phyloP scores from a whole-genome alignment of 2,113 vertebrate species.

The Phrynocephalus versicolor region DNA sequence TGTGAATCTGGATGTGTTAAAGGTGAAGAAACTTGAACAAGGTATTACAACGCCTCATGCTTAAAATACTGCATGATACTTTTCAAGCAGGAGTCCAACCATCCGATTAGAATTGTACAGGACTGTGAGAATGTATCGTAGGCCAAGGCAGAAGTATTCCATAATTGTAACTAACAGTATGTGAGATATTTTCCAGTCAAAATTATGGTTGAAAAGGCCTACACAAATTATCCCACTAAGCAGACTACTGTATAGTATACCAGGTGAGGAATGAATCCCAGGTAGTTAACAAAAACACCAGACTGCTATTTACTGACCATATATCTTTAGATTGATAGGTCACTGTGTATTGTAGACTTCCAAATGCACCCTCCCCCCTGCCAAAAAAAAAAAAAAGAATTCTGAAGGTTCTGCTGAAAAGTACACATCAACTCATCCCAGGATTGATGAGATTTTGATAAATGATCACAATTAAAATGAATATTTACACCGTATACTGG shows the following conservation, averaged over 20 bases:
- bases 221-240: not conserved
- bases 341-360: not conserved
- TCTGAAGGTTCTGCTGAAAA: not conserved
- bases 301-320: conserved; percentile 27
- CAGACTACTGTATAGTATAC: too few relatives aligned
- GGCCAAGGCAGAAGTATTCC: not conserved
- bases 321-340: not conserved
- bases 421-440: too few relatives aligned
- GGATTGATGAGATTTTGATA: too few relatives aligned
- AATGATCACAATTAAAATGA: not conserved
- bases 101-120: not conserved
- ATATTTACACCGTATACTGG: too few relatives aligned
- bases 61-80: not conserved
- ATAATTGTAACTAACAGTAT: not conserved
- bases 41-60: not conserved
- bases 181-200: not conserved
- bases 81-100: not conserved
- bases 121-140: not conserved
- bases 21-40: not conserved
- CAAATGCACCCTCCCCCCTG: not conserved
- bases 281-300: not conserved
- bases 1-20: not conserved
- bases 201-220: not conserved
- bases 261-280: not conserved
- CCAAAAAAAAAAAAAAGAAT: too few relatives aligned